Percentiles rank a stretch among this genome's conserved stretches.
These are phyloP conservation scores for Sula dactylatra DNA, from an alignment of 2,113 vertebrate genomes.

Conservation along the genomic window DNA sequence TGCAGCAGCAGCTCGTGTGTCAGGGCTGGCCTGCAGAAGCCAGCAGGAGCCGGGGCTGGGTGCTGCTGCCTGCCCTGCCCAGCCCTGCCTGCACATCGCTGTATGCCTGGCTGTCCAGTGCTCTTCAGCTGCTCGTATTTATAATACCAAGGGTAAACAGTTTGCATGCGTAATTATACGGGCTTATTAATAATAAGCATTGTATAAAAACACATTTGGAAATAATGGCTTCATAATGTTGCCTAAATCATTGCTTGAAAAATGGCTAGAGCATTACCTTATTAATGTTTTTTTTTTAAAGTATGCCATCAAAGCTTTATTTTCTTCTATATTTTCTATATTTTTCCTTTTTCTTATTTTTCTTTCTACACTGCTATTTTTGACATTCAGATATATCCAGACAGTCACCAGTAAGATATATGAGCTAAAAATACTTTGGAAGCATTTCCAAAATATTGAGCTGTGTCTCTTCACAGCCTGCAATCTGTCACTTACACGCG, in stretches of 20 bases:
- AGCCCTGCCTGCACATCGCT: not conserved
- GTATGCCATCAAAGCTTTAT: not conserved
- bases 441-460: not conserved
- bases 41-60: not conserved
- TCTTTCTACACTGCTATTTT: not conserved
- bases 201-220: not conserved
- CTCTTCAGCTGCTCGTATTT: not conserved
- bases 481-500: not conserved
- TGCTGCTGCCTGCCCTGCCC: not conserved
- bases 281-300: not conserved
- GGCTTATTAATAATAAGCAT: not conserved
- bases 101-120: fast-evolving
- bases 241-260: not conserved
- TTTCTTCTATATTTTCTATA: not conserved
- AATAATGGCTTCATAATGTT: not conserved
- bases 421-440: not conserved
- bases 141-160: not conserved
- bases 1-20: fast-evolving
- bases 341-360: not conserved
- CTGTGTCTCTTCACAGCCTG: not conserved
- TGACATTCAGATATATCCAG: not conserved
- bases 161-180: not conserved
- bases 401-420: not conserved
- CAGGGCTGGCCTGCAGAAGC: not conserved
- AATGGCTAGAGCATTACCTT: not conserved